These are phyloP conservation scores for Crossocerus cetratus DNA, from an alignment of 2,888 invertebrate species.

Conservation along the genomic window DNA sequence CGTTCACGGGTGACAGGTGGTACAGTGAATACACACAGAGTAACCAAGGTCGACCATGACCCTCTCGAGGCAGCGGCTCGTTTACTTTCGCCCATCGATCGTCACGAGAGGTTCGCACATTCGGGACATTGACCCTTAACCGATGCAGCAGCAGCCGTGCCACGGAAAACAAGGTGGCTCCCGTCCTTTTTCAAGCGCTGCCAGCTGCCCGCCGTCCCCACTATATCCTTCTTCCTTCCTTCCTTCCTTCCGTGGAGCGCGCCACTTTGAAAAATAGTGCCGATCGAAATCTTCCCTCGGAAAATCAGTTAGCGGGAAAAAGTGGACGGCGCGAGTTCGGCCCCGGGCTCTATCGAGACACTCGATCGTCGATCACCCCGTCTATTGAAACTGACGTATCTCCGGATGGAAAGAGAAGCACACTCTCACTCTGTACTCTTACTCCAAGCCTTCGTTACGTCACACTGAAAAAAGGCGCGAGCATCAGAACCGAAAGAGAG, in stretches of 20 bases:
- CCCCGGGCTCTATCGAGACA: too few relatives aligned
- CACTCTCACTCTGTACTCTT: too few relatives aligned
- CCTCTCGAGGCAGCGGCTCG: constrained; percentile 51
- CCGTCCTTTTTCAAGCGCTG: not conserved
- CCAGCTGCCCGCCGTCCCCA: not conserved
- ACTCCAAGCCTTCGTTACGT: too few relatives aligned
- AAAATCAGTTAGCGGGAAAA: not conserved
- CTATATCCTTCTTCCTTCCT: too few relatives aligned
- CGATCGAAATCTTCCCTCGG: constrained; percentile 1
- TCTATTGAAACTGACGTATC: too few relatives aligned
- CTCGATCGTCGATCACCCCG: too few relatives aligned
- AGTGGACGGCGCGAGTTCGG: too few relatives aligned
- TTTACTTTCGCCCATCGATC: constrained; percentile 52
- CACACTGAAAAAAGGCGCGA: too few relatives aligned
- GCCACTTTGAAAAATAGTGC: not conserved
- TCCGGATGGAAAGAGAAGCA: too few relatives aligned
- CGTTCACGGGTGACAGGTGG: constrained; percentile 40
- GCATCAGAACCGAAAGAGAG: too few relatives aligned
- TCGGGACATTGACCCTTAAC: constrained; percentile 42
- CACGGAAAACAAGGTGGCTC: constrained; percentile 6
- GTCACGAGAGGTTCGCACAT: constrained; percentile 41
- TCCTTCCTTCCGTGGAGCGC: too few relatives aligned
- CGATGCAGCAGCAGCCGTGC: not conserved
- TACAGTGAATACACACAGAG: constrained; percentile 25
- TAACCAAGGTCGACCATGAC: constrained; percentile 61